phyloP scores from a whole-genome alignment of 2,113 vertebrate genomes.

The Delphinapterus leucas region DNA sequence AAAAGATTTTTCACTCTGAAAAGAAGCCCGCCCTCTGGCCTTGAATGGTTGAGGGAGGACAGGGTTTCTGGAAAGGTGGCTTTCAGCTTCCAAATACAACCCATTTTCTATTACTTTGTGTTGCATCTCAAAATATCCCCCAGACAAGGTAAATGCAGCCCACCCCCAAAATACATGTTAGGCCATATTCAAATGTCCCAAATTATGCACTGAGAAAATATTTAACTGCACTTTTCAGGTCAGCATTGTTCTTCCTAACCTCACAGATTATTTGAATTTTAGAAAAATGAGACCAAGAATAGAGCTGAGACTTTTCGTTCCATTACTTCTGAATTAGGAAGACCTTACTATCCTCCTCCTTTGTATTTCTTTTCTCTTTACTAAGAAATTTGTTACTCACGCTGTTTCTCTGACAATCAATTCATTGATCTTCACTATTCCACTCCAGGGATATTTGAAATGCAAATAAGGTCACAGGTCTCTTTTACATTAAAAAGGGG shows the following conservation, averaged over 20 bases:
- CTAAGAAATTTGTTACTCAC: slow-evolving; percentile 70
- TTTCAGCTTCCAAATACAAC: slow-evolving; percentile 19
- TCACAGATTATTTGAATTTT: slow-evolving; percentile 46
- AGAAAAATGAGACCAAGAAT: slow-evolving; percentile 41
- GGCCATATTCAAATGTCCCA: neutral
- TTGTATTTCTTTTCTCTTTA: slow-evolving; percentile 63
- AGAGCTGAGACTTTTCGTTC: slow-evolving; percentile 44
- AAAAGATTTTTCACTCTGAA: slow-evolving; percentile 1
- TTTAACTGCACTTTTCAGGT: slow-evolving; percentile 4
- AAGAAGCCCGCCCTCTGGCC: neutral
- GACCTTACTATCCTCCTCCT: neutral
- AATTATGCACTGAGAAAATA: slow-evolving; percentile 26
- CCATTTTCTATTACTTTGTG: neutral
- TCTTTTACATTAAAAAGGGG: slow-evolving; percentile 68
- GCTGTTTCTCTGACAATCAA: slow-evolving; percentile 75
- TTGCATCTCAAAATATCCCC: neutral
- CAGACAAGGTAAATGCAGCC: neutral
- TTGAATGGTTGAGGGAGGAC: neutral
- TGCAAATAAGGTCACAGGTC: slow-evolving; percentile 77
- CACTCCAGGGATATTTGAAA: slow-evolving; percentile 74
- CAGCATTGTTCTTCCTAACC: slow-evolving; percentile 48
- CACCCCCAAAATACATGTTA: neutral
- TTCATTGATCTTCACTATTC: slow-evolving; percentile 76
- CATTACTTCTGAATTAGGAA: slow-evolving; percentile 6
- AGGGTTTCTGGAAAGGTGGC: neutral